phyloP scores from a whole-genome alignment of 2,113 vertebrate species.

The Coturnix japonica region DNA sequence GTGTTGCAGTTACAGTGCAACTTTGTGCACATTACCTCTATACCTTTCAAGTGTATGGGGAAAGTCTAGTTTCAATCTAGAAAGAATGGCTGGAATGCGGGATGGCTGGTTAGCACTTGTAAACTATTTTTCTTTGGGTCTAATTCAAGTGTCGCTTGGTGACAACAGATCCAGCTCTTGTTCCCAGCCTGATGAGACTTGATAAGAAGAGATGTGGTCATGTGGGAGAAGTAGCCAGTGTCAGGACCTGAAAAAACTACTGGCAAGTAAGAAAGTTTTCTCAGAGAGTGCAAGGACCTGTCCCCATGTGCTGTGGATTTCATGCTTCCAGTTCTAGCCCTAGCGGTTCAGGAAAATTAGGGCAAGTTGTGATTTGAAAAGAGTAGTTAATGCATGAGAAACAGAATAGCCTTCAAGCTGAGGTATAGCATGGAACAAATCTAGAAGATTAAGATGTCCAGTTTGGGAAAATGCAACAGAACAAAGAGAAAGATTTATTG shows the following conservation, averaged over 20 bases:
- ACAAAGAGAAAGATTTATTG: not conserved
- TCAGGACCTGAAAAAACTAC: constrained; percentile 8
- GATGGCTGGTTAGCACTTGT: constrained; percentile 22
- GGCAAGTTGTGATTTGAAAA: not conserved
- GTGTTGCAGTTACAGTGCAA: not conserved
- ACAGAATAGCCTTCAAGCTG: not conserved
- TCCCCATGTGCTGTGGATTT: not conserved
- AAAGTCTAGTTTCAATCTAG: not conserved
- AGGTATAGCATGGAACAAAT: not conserved
- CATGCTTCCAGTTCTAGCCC: not conserved
- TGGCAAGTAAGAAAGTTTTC: not conserved
- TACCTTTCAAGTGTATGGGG: not conserved
- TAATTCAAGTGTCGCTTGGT: not conserved
- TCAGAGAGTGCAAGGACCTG: not conserved
- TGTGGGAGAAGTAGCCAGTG: constrained; percentile 9
- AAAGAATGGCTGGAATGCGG: constrained; percentile 15
- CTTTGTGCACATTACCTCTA: not conserved
- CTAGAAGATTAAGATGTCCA: not conserved
- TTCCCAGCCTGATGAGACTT: not conserved
- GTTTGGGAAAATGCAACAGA: not conserved
- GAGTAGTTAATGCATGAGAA: not conserved
- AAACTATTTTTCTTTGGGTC: not conserved
- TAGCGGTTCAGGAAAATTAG: not conserved
- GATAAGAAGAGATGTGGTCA: not conserved
- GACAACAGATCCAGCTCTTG: not conserved